Evolutionary conservation across 1,140 invertebrate species (phyloP), one percentile per base, ranked within the genome.

Genomic region (Hetaerina americana): DNA sequence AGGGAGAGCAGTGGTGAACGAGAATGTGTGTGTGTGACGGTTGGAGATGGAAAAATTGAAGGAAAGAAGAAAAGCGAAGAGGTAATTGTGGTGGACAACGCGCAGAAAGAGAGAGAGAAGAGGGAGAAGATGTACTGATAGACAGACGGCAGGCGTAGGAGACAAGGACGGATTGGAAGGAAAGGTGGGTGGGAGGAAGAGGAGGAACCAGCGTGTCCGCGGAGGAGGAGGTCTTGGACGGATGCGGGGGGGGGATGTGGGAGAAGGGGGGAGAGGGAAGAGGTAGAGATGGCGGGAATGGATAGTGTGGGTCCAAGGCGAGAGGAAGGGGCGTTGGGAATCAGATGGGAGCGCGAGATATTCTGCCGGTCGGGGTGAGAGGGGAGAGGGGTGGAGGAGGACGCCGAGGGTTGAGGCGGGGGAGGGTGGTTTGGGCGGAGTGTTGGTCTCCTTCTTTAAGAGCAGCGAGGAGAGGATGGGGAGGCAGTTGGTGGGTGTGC

Each of bases 41-140:
- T 40, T 26, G 74, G 74, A 72, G 66, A 72, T 31, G 66, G 71
- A 66, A 67, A 75, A 71, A 72, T 73, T 27, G 29, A 72, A 73
- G 68, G 74, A 67, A 71, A 74, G 70, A 68, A 68, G 66, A 66
- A 69, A 66, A 69, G 68, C 66, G 67, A 66, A 66, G 31, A 26
- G 25, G 70, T n/a, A 26, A 66, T 25, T 24, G 26, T 27, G 31
- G 10, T 49, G 25, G 57, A 71, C 26, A 71, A 27, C 26, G 26
- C n/a, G 26, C 26, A 70, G 71, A 70, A 66, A 26, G 69, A 70
- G 68, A 31, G 67, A 66, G 69, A 66, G 69, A 70, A 40, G 28
- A 40, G 69, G 49, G 69, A 70, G 69, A 70, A 12, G 29, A 68
- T 29, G 26, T 18, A 25, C 57, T n/a, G 57, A 68, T 31, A 66